Evolutionary conservation across 2,888 invertebrate species (phyloP), one percentile per base, ranked within the genome.

Genomic region (Theodoxus fluviatilis): DNA sequence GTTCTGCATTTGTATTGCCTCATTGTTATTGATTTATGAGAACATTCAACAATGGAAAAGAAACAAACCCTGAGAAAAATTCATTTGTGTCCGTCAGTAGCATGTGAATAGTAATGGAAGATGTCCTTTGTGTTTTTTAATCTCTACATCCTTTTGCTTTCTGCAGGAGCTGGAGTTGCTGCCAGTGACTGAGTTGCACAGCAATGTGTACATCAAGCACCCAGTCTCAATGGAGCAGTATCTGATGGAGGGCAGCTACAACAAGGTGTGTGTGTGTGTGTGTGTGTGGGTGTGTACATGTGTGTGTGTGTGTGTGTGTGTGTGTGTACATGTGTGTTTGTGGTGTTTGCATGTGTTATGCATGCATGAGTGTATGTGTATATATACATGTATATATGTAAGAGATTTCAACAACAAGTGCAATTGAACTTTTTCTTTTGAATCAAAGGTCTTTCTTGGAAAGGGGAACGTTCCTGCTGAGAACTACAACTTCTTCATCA

Each of bases 211-310:
- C 86, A 96, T 99, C 71, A 91, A 93, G 74, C 96, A 98, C 84
- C 97, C 98, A 0, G 90, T 99, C 15, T 94, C 95, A 9, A 90
- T 99, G 83, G 99, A 99, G 83, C 99, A 99, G 87, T 98, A 96
- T 87, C 90, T 99, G 69, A 99, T 99, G 98, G 99, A 99, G 87
- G 99, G 99, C 64, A 95, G 96, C 78, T 99, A 99, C 86, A 98
- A 99, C 86, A 99, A 99, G 89, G 93, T 93, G 55, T 12, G 22
- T 55, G 55, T 6, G 12, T 55, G 52, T 52, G 52, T n/a, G n/a
- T 52, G 52, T 52, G 52, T 52, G 2, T 52, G 52, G 7, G 52
- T 57, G 52, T 52, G 52, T 52, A n/a, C 6, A n/a, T n/a, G 15
- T 52, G 52, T 18, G 7, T 15, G 52, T 52, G 52, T 25, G n/a